Base-by-base conservation (phyloP, 37 sponge, comb jelly and placozoan genomes). In the Spongilla lacustris region DNA sequence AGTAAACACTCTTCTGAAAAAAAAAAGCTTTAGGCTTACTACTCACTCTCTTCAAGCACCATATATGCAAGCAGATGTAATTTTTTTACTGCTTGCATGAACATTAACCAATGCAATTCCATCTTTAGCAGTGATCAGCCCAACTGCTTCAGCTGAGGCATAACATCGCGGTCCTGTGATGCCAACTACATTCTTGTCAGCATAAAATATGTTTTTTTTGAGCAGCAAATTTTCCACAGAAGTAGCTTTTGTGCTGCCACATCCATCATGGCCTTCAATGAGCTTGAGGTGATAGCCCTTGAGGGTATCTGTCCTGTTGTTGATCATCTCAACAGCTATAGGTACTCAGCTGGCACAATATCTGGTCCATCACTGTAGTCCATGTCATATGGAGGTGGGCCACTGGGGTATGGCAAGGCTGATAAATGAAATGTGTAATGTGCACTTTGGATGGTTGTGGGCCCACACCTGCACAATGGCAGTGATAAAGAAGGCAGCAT, bases 81-180 rank as follows among this genome's bases (percentile, higher is more conserved):
- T n/a, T n/a, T n/a, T n/a, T n/a, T n/a, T n/a, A 12, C 81, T 76
- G 67, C 82, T 32, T 23, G 14, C 46, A 36, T 87, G 88, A 21
- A 87, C 3, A 19, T 34, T 81, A 22, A 75, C 48, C 23, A 87
- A 19, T 28, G 35, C 25, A 10, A 87, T 66, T 21, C 81, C 76
- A 23, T 68, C 50, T 26, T 50, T 74, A 46, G 38, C 74, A 10
- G 37, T 26, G 41, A 81, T 36, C 24, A 69, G 33, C 11, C 75
- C 38, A 21, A 75, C 25, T 19, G n/a, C 76, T 75, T 38, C 29
- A 17, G 76, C 24, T 0, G 88, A 80, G 2, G 41, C 10, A 26
- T 81, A 87, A 73, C 88, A 87, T 0, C 74, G 68, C 9, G 88
- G 88, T 41, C 88, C 88, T 26, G 75, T 68, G 0, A 75, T 68